Base-by-base conservation (phyloP, 2,888 invertebrate genomes). In the Nudaria mundana region DNA sequence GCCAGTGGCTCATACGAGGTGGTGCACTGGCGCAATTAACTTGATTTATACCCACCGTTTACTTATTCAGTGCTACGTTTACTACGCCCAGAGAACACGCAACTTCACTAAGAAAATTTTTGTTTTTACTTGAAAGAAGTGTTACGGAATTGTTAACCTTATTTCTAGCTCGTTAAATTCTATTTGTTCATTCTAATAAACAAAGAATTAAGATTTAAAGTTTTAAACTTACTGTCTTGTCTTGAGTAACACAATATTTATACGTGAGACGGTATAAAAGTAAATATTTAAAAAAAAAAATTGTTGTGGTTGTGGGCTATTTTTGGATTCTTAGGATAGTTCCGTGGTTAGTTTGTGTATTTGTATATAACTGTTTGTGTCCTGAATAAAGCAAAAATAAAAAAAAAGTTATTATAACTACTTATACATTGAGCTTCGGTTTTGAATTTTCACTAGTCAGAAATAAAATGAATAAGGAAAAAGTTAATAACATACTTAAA, bases 1-100 rank as follows among this genome's bases (percentile, higher is more conserved):
- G 72, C 69, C 61, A 64, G 78, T 70, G 77, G 76, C 70, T 78
- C 80, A 83, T 80, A 84, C 76, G 63, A 81, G 83, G 82, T 84
- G 85, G 84, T 82, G 80, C 83, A 74, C 71, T 66, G 62, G 68
- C 68, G 85, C 88, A 89, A 89, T 89, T 88, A 88, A 85, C 89
- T 85, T 89, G 89, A 89, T 89, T 88, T 89, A 89, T 86, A 73
- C 62, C 68, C 62, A 69, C 73, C 86, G 81, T 87, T 88, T 88
- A 86, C 87, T 86, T 86, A 87, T 86, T 85, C 84, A 87, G 79
- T 81, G 76, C 79, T 77, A 75, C 76, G 71, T 78, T 79, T 81
- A 76, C 76, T 76, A 71, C 73, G 76, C 80, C 49, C 59, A 41
- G 45, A 37, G 47, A 59, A 54, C 59, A 59, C 58, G 58, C 58